Conservation (phyloP, 2,797 vertebrate species). For the Catostomus latipinnis region DNA sequence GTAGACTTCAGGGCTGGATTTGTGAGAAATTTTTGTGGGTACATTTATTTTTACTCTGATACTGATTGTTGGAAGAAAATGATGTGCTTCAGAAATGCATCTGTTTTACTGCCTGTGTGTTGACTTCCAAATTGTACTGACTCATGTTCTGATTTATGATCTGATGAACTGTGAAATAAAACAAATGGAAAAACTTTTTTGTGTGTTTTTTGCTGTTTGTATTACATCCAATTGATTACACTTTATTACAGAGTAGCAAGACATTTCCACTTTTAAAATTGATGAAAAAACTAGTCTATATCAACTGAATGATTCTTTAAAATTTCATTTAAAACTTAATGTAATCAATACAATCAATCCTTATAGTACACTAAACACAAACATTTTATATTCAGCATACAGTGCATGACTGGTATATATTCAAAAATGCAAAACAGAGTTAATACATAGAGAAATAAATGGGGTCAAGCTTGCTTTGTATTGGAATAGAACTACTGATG, state of each 20-base stretch:
- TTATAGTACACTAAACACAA: background rate
- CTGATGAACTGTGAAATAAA: constrained; percentile 4
- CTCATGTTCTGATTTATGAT: background rate
- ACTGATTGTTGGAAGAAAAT: constrained; percentile 25
- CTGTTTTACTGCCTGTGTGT: constrained; percentile 37
- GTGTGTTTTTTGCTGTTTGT: background rate
- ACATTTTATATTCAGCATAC: background rate
- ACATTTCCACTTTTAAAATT: background rate
- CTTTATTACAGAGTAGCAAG: constrained; percentile 18
- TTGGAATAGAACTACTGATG: background rate
- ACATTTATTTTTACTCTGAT: background rate
- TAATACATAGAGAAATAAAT: no score
- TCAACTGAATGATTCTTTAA: background rate
- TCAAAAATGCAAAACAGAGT: background rate
- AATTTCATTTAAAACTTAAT: background rate
- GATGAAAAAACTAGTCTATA: background rate
- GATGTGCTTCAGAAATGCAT: constrained; percentile 47
- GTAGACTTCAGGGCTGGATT: constrained; percentile 18
- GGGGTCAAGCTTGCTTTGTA: background rate
- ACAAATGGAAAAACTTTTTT: background rate
- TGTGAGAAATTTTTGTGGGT: background rate
- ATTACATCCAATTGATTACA: background rate
- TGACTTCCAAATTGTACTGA: constrained; percentile 18
- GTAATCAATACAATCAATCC: background rate
- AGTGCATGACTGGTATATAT: background rate